These are phyloP conservation scores for Phocides pigmalion DNA, from an alignment of 1,140 invertebrate species.

Conservation along the genomic window DNA sequence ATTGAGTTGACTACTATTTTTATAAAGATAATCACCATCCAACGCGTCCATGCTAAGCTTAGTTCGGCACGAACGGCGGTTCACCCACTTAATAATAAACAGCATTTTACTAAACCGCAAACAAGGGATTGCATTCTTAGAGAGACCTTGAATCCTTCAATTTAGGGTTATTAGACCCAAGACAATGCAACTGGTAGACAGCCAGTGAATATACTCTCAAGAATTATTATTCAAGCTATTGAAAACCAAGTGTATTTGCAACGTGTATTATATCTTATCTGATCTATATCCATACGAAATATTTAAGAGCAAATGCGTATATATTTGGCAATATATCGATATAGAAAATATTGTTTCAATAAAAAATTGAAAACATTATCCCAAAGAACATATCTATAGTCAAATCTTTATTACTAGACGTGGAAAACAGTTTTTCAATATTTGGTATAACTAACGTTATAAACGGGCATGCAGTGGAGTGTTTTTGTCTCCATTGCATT, in stretches of 20 bases:
- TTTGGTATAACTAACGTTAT: too few relatives aligned
- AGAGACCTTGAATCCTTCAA: not conserved
- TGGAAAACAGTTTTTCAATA: too few relatives aligned
- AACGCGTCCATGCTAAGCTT: not conserved
- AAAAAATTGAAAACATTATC: too few relatives aligned
- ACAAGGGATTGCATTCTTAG: not conserved
- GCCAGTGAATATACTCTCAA: not conserved
- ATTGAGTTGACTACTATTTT: too few relatives aligned
- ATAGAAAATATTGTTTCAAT: too few relatives aligned
- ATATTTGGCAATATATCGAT: not conserved
- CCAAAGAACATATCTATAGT: too few relatives aligned
- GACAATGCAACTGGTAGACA: not conserved
- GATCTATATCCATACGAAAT: not conserved
- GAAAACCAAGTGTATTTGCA: slow-evolving; percentile 9
- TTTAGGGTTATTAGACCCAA: not conserved
- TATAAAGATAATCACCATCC: not conserved
- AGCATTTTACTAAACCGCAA: not conserved
- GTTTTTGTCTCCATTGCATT: too few relatives aligned
- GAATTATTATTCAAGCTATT: not conserved
- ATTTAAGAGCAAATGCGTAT: not conserved
- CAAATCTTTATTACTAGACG: too few relatives aligned
- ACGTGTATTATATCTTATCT: not conserved
- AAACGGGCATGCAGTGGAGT: too few relatives aligned
- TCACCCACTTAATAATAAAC: not conserved
- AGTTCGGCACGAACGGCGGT: not conserved